Percentiles rank a stretch among this genome's conserved stretches.
phyloP scores from a whole-genome alignment of 2,113 vertebrate genomes.

The Dendropsophus ebraccatus region DNA sequence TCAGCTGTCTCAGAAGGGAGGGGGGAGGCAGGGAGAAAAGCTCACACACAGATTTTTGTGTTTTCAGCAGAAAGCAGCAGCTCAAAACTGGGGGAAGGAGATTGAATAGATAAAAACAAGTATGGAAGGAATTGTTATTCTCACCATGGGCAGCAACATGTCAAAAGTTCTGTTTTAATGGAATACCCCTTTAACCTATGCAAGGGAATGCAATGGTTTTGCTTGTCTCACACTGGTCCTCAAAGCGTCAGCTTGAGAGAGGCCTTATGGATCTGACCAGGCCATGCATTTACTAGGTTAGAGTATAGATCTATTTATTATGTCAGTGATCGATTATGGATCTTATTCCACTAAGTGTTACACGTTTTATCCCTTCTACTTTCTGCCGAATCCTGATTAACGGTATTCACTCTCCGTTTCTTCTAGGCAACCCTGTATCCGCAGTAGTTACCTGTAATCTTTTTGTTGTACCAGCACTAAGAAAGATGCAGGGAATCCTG shows the following conservation, averaged over 20 bases:
- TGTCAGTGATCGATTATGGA: not conserved
- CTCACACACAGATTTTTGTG: too few species aligned
- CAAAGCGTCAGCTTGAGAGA: not conserved
- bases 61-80: too few species aligned
- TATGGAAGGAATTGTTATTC: too few species aligned
- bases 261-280: not conserved
- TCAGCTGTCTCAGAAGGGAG: too few species aligned
- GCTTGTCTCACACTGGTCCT: not conserved
- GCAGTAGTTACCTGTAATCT: constrained; percentile 99
- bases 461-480: constrained; percentile 98
- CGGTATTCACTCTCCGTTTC: constrained; percentile 60
- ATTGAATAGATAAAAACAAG: too few species aligned
- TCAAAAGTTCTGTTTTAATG: too few species aligned
- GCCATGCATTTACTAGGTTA: not conserved
- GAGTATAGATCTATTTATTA: not conserved
- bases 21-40: too few species aligned
- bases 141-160: too few species aligned
- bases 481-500: constrained; percentile 99
- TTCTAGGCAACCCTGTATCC: constrained; percentile 95
- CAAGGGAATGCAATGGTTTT: not conserved
- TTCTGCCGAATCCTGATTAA: constrained; percentile 23
- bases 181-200: not conserved
- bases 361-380: not conserved
- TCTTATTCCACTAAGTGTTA: not conserved
- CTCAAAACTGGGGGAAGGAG: too few species aligned